A percentile compares a stretch with the other conserved stretches of the same genome.
These are phyloP conservation scores for Limnephilus marmoratus DNA, from an alignment of 2,888 invertebrate genomes.

Conservation along the genomic window DNA sequence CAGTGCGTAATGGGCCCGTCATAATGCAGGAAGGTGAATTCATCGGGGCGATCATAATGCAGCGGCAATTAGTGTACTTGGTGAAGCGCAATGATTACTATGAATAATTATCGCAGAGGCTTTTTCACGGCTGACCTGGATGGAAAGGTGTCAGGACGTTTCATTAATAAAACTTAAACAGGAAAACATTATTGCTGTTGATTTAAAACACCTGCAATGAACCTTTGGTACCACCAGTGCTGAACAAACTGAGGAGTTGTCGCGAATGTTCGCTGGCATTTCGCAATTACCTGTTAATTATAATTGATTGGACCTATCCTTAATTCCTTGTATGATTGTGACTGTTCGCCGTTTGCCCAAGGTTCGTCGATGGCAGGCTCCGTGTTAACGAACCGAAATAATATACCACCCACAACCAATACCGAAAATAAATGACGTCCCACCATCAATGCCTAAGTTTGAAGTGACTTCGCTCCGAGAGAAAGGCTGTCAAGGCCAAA, in stretches of 20 bases:
- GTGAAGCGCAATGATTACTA: neutral
- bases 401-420: neutral
- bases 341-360: neutral
- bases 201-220: neutral
- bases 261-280: neutral
- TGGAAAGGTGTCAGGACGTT: neutral
- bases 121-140: conserved; percentile 10
- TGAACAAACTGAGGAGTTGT: neutral
- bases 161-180: neutral
- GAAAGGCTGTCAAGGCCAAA: neutral
- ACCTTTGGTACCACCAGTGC: neutral
- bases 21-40: conserved; percentile 15
- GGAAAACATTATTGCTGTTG: neutral
- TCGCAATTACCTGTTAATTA: neutral
- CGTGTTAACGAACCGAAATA: conserved; percentile 5
- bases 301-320: neutral
- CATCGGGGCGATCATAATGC: neutral
- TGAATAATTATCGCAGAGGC: neutral
- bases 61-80: conserved; percentile 1
- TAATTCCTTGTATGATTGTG: neutral
- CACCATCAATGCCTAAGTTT: neutral
- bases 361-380: neutral
- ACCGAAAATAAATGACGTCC: neutral
- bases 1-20: conserved; percentile 11
- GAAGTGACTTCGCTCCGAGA: neutral